Evolutionary conservation across 2,888 invertebrate genomes (phyloP).

Genomic region (Macropis europaea): DNA sequence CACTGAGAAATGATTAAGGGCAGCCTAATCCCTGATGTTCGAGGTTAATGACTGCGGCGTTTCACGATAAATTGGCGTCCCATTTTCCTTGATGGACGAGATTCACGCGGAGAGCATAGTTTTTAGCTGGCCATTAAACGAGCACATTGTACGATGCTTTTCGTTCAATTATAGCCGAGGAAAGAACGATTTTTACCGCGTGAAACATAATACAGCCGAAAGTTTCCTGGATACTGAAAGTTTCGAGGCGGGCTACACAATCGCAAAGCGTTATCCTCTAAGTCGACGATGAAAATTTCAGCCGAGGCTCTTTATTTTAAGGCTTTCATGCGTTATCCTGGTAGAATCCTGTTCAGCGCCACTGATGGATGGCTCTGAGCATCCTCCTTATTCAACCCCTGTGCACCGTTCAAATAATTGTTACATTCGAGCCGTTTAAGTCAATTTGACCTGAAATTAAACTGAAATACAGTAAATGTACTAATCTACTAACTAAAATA

Average conservation of each 20-base stretch:
- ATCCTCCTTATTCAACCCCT: conserved; percentile 36
- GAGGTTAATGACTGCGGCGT: conserved; percentile 20
- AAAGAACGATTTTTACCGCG: conserved; percentile 15
- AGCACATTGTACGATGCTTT: conserved; percentile 7
- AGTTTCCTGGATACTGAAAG: conserved; percentile 17
- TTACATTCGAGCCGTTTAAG: too few species aligned
- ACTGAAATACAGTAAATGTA: too few species aligned
- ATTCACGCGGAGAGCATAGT: conserved; percentile 35
- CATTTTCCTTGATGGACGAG: conserved; percentile 56
- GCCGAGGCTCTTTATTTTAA: conserved; percentile 15
- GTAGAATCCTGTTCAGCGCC: conserved; percentile 30
- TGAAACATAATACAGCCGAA: conserved; percentile 15
- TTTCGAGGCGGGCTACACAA: conserved; percentile 3
- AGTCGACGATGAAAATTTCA: conserved; percentile 39
- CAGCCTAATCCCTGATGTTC: conserved; percentile 9
- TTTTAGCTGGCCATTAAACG: conserved; percentile 11
- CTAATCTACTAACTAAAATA: too few species aligned
- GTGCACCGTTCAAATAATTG: conserved; percentile 14
- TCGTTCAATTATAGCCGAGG: conserved; percentile 27
- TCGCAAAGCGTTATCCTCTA: neutral
- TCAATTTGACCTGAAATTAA: too few species aligned
- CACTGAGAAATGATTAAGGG: conserved; percentile 47
- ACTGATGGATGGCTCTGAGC: conserved; percentile 29
- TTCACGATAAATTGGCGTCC: conserved; percentile 57
- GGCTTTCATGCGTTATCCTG: conserved; percentile 17